These are phyloP conservation scores for Anastatus disparis DNA, from an alignment of 1,140 invertebrate species.

Conservation along the genomic window DNA sequence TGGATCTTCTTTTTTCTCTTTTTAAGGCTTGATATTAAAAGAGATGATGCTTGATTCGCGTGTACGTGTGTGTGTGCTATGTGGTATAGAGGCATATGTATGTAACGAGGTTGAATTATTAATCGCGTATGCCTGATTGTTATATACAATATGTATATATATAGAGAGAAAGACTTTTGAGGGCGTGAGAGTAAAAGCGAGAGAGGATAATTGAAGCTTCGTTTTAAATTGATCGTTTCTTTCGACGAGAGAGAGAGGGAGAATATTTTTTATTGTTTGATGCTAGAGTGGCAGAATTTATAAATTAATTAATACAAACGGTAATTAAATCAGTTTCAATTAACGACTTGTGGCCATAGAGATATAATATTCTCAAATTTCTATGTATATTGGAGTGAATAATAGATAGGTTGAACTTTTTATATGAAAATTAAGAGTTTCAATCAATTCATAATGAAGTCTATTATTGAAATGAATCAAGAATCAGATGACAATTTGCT, in stretches of 20 bases:
- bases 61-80: no score
- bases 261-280: slow-evolving; percentile 5
- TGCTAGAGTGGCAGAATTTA: neutral
- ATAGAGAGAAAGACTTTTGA: no score
- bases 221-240: slow-evolving; percentile 26
- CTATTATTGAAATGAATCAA: no score
- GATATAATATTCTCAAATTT: no score
- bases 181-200: slow-evolving; percentile 15
- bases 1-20: no score
- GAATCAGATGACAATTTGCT: no score
- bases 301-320: neutral
- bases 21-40: neutral
- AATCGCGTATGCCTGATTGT: neutral
- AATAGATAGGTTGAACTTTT: no score
- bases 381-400: no score
- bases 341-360: neutral
- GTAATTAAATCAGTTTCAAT: slow-evolving; percentile 10
- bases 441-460: no score
- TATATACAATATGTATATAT: slow-evolving; percentile 20
- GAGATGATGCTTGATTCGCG: neutral
- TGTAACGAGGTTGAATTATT: slow-evolving; percentile 22
- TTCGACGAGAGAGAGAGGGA: no score
- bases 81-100: neutral
- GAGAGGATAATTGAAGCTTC: slow-evolving; percentile 14
- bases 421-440: no score